A percentile compares a stretch with the other conserved stretches of the same genome.
Conservation (phyloP, 2,113 vertebrate genomes). For the Pyrgilauda ruficollis region DNA sequence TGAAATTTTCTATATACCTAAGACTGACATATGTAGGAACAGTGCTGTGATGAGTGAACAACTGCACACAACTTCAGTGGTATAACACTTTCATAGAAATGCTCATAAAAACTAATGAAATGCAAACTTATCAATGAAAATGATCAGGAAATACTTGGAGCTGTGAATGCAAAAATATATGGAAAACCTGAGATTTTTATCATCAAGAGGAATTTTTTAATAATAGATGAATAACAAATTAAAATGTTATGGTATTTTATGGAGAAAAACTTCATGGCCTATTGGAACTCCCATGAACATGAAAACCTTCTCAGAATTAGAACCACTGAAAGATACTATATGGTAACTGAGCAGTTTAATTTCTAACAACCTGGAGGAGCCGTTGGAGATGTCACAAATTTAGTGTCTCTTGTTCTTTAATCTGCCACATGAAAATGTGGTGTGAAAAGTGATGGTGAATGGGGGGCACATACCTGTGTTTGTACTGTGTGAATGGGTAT, state of each 20-base stretch:
- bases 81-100: background rate
- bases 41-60: background rate
- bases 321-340: background rate
- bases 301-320: background rate
- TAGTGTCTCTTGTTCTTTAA: background rate
- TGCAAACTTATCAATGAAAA: background rate
- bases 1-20: accelerated
- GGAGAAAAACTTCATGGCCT: background rate
- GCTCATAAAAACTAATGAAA: background rate
- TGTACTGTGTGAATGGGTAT: background rate
- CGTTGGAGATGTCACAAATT: background rate
- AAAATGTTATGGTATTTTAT: background rate
- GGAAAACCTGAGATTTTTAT: background rate
- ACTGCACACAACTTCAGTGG: background rate
- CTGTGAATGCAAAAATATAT: background rate
- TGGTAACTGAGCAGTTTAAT: background rate
- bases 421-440: background rate
- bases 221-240: background rate
- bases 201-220: background rate
- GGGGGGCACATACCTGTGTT: accelerated
- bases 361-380: background rate
- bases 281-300: background rate
- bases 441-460: accelerated
- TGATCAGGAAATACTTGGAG: background rate
- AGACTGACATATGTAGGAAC: background rate